Conservation (phyloP, 2,113 vertebrate genomes). For the Zosterops lateralis region DNA sequence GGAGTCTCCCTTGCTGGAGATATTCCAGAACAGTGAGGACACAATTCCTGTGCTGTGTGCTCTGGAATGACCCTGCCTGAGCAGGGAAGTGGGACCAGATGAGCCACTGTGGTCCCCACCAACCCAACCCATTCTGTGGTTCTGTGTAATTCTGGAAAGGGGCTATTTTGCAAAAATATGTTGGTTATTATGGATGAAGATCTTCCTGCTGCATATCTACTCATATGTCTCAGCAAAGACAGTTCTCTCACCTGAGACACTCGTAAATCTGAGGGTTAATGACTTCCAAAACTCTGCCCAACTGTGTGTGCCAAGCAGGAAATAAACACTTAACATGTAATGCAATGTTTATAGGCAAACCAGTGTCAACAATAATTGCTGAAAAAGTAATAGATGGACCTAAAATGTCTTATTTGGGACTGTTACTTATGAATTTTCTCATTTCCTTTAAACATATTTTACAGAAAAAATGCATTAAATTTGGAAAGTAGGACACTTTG, state of each 20-base stretch:
- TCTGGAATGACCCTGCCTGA: not conserved
- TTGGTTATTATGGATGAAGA: not conserved
- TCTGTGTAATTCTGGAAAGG: not conserved
- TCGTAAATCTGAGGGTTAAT: not conserved
- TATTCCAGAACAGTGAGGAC: not conserved
- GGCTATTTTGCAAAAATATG: not conserved
- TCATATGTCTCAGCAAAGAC: not conserved
- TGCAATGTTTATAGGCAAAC: not conserved
- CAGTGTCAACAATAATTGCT: not conserved
- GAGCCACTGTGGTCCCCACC: not conserved
- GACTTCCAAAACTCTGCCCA: not conserved
- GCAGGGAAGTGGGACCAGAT: not conserved
- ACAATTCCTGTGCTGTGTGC: not conserved
- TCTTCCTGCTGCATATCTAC: not conserved
- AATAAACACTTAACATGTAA: not conserved
- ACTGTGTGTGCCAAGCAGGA: not conserved
- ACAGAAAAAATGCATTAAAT: not conserved
- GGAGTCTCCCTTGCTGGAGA: not conserved
- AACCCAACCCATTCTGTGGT: not conserved
- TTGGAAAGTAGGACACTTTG: not conserved
- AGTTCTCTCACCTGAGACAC: not conserved
- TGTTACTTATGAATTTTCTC: conserved; percentile 3
- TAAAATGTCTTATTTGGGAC: not conserved
- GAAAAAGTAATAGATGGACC: not conserved
- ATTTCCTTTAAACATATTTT: not conserved